Conservation (phyloP, 2,113 vertebrate species). For the Bubalus kerabau region DNA sequence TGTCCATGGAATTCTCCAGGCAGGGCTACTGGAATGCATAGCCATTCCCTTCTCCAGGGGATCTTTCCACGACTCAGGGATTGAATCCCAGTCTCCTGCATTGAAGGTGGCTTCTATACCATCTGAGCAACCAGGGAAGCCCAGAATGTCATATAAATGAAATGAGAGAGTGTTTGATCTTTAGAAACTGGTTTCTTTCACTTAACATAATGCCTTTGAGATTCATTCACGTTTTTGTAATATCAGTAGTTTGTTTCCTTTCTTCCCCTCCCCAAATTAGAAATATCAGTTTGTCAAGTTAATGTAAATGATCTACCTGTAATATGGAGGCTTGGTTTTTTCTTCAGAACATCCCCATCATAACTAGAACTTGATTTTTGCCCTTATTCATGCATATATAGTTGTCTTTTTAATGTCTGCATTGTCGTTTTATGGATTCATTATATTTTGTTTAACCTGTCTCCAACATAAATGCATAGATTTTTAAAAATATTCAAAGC, state of each 20-base stretch:
- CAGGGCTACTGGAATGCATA: background rate
- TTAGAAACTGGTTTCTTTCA: background rate
- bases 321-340: background rate
- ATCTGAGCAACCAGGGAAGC: background rate
- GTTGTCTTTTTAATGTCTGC: background rate
- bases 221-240: background rate
- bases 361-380: conserved; percentile 9
- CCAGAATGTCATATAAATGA: background rate
- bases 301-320: background rate
- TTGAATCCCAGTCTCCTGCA: background rate
- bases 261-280: background rate
- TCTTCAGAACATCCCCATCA: background rate
- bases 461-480: background rate
- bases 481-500: background rate
- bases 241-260: background rate
- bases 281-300: background rate
- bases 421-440: background rate
- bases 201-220: background rate
- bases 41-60: background rate
- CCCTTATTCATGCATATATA: background rate
- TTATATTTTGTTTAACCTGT: background rate
- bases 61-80: background rate
- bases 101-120: background rate
- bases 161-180: background rate
- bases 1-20: background rate